Percentiles rank a stretch among this genome's conserved stretches.
These are phyloP conservation scores for Ethmia dodecea DNA, from an alignment of 2,888 invertebrate species.

Conservation along the genomic window DNA sequence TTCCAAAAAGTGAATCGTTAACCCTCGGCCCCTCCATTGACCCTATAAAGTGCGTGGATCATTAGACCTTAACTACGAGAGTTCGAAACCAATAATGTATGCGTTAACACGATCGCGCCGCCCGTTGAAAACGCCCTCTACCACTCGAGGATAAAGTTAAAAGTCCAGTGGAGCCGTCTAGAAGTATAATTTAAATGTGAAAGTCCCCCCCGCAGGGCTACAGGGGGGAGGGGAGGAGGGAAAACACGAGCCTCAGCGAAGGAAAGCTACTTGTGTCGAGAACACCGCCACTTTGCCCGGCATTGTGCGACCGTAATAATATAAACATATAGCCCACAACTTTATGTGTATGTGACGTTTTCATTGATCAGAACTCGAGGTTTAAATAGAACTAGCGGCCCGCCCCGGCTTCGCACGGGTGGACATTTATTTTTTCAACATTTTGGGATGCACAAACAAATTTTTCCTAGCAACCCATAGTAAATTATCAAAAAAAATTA, in stretches of 20 bases:
- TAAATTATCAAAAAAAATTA: too few relatives aligned
- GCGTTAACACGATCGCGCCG: conserved; percentile 26
- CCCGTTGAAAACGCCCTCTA: neutral
- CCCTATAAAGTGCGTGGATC: conserved; percentile 1
- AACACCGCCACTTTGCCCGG: conserved; percentile 11
- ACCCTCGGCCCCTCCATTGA: neutral
- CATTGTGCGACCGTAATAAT: neutral
- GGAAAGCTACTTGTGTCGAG: conserved; percentile 11
- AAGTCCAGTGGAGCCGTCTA: neutral
- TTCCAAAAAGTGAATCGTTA: too few relatives aligned
- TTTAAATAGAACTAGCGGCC: too few relatives aligned
- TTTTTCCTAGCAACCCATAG: too few relatives aligned
- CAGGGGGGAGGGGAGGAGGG: conserved; percentile 4
- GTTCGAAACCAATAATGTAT: conserved; percentile 34
- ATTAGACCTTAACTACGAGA: conserved; percentile 6
- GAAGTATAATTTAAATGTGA: neutral
- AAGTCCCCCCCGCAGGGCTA: too few relatives aligned
- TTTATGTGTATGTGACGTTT: neutral
- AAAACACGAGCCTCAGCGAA: conserved; percentile 4
- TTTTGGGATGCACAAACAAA: too few relatives aligned
- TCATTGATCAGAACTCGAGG: too few relatives aligned
- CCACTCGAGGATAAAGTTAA: neutral
- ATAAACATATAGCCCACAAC: neutral
- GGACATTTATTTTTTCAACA: too few relatives aligned
- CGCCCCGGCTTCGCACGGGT: too few relatives aligned